Evolutionary conservation across 2,888 invertebrate species (phyloP).

Genomic region (Dynastes tityus): DNA sequence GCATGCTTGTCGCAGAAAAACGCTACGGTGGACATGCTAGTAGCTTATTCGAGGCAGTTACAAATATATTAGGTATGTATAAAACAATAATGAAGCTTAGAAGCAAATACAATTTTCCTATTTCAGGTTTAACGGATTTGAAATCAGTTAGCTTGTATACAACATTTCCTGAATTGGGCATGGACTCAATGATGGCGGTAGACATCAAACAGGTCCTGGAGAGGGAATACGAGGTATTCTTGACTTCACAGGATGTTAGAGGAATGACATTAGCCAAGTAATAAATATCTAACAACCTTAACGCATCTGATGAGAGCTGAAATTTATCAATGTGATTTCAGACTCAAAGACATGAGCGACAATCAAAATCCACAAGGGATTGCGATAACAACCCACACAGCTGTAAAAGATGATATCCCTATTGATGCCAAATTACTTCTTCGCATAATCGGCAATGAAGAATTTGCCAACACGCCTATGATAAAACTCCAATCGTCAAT

Average conservation of each 20-base stretch:
- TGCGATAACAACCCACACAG: neutral
- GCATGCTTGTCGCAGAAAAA: constrained; percentile 90
- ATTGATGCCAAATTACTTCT: constrained; percentile 74
- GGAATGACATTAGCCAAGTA: constrained; percentile 83
- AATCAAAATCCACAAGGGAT: constrained; percentile 57
- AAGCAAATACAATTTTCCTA: no score
- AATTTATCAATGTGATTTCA: constrained; percentile 56
- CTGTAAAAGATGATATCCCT: neutral
- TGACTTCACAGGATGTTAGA: constrained; percentile 90
- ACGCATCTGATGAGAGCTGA: neutral
- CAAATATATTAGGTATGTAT: constrained; percentile 71
- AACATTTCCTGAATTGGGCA: constrained; percentile 91
- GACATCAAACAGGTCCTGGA: constrained; percentile 96
- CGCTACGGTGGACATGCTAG: constrained; percentile 76
- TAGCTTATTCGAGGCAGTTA: constrained; percentile 81
- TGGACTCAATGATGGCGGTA: constrained; percentile 98
- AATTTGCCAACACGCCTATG: constrained; percentile 63
- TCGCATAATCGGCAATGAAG: constrained; percentile 77
- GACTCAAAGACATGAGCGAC: constrained; percentile 73
- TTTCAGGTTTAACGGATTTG: constrained; percentile 76
- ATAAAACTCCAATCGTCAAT: constrained; percentile 22
- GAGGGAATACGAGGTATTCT: constrained; percentile 88
- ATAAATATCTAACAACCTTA: neutral
- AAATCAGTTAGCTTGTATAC: constrained; percentile 81
- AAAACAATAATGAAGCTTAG: neutral